Base-by-base conservation (phyloP, 2,888 invertebrate genomes). In the Pammene aurita region DNA sequence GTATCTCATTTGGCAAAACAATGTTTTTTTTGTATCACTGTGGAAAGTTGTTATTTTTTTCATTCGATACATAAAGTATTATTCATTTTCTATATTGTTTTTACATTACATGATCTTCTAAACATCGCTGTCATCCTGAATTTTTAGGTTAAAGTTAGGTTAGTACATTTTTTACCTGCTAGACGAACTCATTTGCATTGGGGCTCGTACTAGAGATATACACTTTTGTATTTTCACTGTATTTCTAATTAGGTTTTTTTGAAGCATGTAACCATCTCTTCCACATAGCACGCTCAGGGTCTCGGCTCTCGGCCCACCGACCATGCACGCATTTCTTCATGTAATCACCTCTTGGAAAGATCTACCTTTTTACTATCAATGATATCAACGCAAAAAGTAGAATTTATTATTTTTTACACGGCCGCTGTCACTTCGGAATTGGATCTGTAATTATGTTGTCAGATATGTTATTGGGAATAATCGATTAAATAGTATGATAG, bases 381-480 rank as follows among this genome's bases (percentile, higher is more conserved):
- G 11, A 26, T 61, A 54, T 67, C 46, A 48, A 16, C 0, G 34
- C 41, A 67, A 67, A 56, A 67, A 55, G n/a, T 1, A 41, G 35
- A 54, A 62, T 67, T 56, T 48, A 67, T 67, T 63, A 56, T 50
- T 56, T 63, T 50, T 55, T 48, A 63, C 67, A 63, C 48, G 13
- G 38, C 41, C 26, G n/a, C 46, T 48, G 62, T 62, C 67, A 62
- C 38, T 46, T 67, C 13, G 14, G 41, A 56, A 67, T 56, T 26
- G 54, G 46, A 62, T 48, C 55, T 48, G 55, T 41, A 67, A 67
- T 67, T 67, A 67, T 56, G 48, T 62, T 67, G 67, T 62, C 67
- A 67, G 56, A 42, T 66, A 44, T 35, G 34, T n/a, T 35, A 62
- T 57, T 63, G 41, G 50, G 18, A 34, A 63, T 63, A 52, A 57